Base-by-base conservation (phyloP, 2,888 invertebrate genomes). In the Microctonus brassicae region DNA sequence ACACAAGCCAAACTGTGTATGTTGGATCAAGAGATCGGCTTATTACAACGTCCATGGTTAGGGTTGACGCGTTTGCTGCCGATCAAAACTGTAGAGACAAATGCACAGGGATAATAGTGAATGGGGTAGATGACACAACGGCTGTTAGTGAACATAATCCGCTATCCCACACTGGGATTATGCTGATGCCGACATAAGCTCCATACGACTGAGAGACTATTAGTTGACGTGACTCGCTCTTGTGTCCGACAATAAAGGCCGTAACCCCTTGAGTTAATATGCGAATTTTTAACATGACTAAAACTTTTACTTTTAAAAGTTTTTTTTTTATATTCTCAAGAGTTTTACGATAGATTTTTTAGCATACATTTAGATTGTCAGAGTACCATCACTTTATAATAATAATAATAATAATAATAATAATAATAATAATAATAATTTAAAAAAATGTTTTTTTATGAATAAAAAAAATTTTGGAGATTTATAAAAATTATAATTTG, bases 151-250 rank as follows among this genome's bases (percentile, higher is more conserved):
- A 7, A 17, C 57, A 36, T 55, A 66, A 33, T 81, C 77, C 84
- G 85, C 85, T 84, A 85, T 85, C 24, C 57, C 24, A 42, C 17
- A 20, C n/a, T 20, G 17, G 6, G n/a, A n/a, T n/a, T 7, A 20
- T 17, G 17, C 17, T 17, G 20, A 9, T 6, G 17, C 20, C 34
- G n/a, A 77, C 79, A 79, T 86, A 86, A 86, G 86, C 85, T 80
- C 77, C 81, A 26, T 2, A 24, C 2, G 82, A 81, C 82, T 85
- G 85, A 85, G 85, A 85, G 86, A 85, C 86, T 86, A 86, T 86
- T 86, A 86, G 85, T 85, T 86, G 84, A 84, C 85, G 83, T 76
- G 29, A 79, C 79, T 81, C 79, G 80, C 81, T 36, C 47, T 47
- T 9, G 4, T 47, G 47, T 17, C 5, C 7, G 20, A 47, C 47